Base-by-base conservation (phyloP, 2,888 invertebrate genomes). In the Caenorhabditis sp. region DNA sequence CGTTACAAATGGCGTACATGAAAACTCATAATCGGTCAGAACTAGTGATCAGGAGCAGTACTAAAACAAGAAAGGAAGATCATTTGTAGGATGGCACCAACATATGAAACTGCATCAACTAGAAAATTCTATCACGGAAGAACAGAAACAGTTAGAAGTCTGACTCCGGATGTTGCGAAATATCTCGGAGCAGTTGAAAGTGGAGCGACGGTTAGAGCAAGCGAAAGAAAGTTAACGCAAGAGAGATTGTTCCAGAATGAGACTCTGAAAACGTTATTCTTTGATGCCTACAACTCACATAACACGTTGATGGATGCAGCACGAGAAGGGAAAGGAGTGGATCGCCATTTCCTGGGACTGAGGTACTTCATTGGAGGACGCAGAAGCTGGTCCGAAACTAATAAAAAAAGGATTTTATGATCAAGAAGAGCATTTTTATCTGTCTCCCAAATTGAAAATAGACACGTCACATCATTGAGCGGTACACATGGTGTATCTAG, bases 71-170 rank as follows among this genome's bases (percentile, higher is more conserved):
- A n/a, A n/a, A n/a, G n/a, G n/a, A n/a, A n/a, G n/a, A n/a, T n/a
- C n/a, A n/a, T 11, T 40, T 40, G 13, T 13, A 94, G 94, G 83
- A 93, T 94, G 78, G 94, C 94, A 0, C 93, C 94, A 26, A 94
- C 94, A 2, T 95, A 95, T 91, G 94, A 95, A 90, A 94, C 95
- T 2, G 94, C 94, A 0, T 92, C 94, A 15, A 94, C 94, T 83
- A 92, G 94, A 28, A 93, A 93, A 72, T 95, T 93, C 89, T 94
- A 94, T 89, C 93, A 94, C 87, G 94, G 94, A 0, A 93, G 95
- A 22, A 95, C 95, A 0, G 95, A 95, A 91, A 95, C 95, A 0
- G 92, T 94, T 15, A 92, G 95, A 24, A 93, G 94, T 0, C 94
- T 94, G 90, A 94, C 94, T 0, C 84, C 85, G 1, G 94, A 94